These are phyloP conservation scores for Diplodus puntazzo DNA, from an alignment of 2,797 vertebrate genomes.

Conservation along the genomic window DNA sequence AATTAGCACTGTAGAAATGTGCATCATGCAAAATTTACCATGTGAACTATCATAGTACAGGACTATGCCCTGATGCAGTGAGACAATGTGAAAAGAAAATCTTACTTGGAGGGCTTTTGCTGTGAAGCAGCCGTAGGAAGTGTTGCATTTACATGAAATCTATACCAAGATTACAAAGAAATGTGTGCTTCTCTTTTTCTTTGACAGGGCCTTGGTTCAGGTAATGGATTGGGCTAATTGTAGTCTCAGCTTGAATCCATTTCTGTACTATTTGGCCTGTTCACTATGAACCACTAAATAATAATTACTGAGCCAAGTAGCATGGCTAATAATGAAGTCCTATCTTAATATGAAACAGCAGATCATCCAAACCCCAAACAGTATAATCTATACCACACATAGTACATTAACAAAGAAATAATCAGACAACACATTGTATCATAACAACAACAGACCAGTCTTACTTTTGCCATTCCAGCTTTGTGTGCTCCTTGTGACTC, in stretches of 20 bases:
- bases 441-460: conserved; percentile 10
- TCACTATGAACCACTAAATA: neutral
- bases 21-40: neutral
- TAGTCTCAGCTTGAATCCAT: neutral
- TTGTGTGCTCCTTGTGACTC: conserved; percentile 95
- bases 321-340: neutral
- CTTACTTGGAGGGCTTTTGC: no score
- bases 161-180: neutral
- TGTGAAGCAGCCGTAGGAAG: neutral
- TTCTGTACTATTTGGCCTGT: neutral
- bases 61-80: no score
- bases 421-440: neutral
- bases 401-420: neutral
- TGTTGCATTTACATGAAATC: neutral
- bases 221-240: neutral
- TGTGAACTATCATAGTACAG: no score
- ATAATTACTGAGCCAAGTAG: neutral
- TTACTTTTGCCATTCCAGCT: conserved; percentile 94
- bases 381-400: neutral
- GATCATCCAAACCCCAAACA: neutral
- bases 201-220: neutral
- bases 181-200: neutral
- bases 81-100: no score
- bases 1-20: neutral
- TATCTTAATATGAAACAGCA: neutral